These are phyloP conservation scores for Diglossa cyanea DNA, from an alignment of 2,797 vertebrate species.

Conservation along the genomic window DNA sequence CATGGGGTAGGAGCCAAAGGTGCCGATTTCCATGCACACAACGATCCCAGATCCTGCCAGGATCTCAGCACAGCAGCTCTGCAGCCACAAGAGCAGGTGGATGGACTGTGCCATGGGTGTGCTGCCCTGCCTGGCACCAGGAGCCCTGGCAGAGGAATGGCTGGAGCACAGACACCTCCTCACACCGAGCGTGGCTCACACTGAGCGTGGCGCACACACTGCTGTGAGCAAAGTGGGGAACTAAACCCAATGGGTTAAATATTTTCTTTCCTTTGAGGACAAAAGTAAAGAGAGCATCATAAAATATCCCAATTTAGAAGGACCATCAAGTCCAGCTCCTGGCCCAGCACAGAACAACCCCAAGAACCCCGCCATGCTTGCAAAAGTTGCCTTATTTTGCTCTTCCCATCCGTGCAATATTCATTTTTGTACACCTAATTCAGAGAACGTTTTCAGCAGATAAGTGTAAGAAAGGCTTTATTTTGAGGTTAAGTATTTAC, in stretches of 20 bases:
- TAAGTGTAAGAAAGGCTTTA: not conserved
- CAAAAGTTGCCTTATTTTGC: not conserved
- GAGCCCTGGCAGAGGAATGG: not conserved
- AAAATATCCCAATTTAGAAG: not conserved
- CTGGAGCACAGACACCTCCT: not conserved
- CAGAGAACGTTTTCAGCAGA: not conserved
- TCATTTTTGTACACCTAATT: not conserved
- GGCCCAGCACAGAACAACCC: not conserved
- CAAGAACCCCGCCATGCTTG: not conserved
- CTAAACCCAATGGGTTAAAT: fast-evolving
- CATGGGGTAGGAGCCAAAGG: not conserved
- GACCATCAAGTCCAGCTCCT: not conserved
- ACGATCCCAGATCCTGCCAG: fast-evolving
- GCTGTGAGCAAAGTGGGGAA: not conserved
- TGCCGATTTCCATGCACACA: not conserved
- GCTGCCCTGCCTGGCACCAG: not conserved
- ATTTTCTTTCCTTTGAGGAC: not conserved
- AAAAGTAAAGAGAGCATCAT: not conserved
- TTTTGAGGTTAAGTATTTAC: not conserved
- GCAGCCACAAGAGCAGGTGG: not conserved
- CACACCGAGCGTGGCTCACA: fast-evolving
- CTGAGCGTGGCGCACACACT: fast-evolving
- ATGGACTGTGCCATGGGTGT: fast-evolving
- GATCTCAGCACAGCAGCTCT: not conserved
- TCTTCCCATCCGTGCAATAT: not conserved